Evolutionary conservation across 2,888 invertebrate species (phyloP).

Genomic region (Diaphora mendica): DNA sequence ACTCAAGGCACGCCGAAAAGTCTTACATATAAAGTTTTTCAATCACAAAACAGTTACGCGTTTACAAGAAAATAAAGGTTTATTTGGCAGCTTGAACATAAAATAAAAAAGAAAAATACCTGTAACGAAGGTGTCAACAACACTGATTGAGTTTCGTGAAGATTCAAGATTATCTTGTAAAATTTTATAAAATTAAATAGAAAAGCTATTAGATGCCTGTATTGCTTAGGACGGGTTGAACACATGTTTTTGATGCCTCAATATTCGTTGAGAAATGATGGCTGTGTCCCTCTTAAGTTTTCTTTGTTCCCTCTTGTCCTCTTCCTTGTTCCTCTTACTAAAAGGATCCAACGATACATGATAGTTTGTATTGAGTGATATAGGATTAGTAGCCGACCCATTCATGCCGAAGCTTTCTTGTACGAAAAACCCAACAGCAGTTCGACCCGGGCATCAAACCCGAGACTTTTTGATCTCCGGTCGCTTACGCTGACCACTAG

Average conservation of each 20-base stretch:
- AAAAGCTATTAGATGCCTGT: neutral
- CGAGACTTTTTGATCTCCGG: too few species aligned
- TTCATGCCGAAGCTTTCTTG: too few species aligned
- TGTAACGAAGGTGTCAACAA: constrained; percentile 24
- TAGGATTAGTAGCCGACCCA: too few species aligned
- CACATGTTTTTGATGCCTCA: neutral
- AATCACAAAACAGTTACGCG: neutral
- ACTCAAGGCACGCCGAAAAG: too few species aligned
- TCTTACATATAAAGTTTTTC: neutral
- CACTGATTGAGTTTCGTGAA: constrained; percentile 28
- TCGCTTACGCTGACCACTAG: too few species aligned
- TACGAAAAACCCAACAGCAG: too few species aligned
- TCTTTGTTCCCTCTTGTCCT: too few species aligned
- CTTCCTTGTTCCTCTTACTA: neutral
- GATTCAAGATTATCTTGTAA: constrained; percentile 6
- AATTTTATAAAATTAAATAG: constrained; percentile 8
- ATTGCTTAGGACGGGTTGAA: neutral
- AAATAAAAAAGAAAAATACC: constrained; percentile 11
- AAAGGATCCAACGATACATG: neutral
- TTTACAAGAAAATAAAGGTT: neutral
- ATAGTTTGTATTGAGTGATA: neutral
- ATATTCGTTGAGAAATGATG: neutral
- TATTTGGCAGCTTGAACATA: neutral
- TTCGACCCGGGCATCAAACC: too few species aligned
- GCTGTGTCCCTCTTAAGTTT: too few species aligned